phyloP scores from a whole-genome alignment of 2,113 vertebrate genomes.

The Emydocephalus ijimae region DNA sequence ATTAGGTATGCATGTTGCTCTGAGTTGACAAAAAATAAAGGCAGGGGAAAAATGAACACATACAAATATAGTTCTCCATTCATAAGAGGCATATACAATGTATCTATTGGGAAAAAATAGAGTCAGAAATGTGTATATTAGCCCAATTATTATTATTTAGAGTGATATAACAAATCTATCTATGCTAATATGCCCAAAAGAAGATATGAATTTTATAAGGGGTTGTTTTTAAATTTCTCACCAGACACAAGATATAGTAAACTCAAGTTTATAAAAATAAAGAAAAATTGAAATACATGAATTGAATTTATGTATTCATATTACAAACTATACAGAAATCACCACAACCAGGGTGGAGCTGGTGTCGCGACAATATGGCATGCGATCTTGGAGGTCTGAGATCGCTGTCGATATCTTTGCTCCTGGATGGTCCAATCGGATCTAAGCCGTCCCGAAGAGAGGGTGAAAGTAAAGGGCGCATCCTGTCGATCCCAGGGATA shows the following conservation, averaged over 20 bases:
- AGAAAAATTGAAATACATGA: background rate
- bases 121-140: background rate
- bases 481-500: too few species aligned
- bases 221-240: background rate
- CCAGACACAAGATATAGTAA: background rate
- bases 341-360: too few species aligned
- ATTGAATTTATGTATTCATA: background rate
- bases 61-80: background rate
- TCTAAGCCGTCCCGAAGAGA: too few species aligned
- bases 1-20: background rate
- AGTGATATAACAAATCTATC: background rate
- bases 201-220: background rate
- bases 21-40: background rate
- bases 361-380: too few species aligned
- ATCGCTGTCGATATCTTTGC: too few species aligned
- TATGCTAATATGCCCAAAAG: background rate
- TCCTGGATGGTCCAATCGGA: too few species aligned
- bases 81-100: background rate
- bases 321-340: background rate
- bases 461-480: too few species aligned
- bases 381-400: too few species aligned
- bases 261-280: background rate
- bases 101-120: background rate
- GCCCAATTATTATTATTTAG: background rate
- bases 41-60: background rate